A percentile compares a stretch with the other conserved stretches of the same genome.
phyloP scores from a whole-genome alignment of 2,888 invertebrate genomes.

The Drosophila lacicola region DNA sequence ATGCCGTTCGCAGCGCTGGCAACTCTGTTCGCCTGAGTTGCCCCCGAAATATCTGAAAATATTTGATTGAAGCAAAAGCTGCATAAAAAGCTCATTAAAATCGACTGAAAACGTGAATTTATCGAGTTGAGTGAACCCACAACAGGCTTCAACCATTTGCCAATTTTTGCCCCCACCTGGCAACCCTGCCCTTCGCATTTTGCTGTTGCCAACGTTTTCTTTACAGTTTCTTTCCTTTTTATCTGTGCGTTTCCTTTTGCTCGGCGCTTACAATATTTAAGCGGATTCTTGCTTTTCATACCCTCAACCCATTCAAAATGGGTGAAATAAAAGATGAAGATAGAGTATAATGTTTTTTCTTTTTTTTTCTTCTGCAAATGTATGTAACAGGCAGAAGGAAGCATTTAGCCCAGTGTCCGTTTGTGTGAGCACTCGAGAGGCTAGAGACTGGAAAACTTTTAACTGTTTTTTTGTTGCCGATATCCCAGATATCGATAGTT shows the following conservation, averaged over 20 bases:
- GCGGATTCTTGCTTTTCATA: constrained; percentile 55
- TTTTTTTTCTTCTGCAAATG: background rate
- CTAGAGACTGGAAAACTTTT: no score
- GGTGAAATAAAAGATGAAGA: background rate
- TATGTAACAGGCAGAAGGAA: no score
- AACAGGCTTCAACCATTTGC: background rate
- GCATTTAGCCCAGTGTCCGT: no score
- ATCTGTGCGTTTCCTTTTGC: constrained; percentile 55
- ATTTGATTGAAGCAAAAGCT: constrained; percentile 28
- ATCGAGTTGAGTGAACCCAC: constrained; percentile 21
- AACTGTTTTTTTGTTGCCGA: no score
- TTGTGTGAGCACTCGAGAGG: no score
- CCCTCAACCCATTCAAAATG: background rate
- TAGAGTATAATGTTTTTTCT: background rate
- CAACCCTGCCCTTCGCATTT: background rate
- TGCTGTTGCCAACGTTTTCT: constrained; percentile 20
- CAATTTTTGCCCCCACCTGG: background rate
- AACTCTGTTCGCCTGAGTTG: constrained; percentile 8
- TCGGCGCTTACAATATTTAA: constrained; percentile 64
- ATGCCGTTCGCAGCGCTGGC: background rate
- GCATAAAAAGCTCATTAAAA: constrained; percentile 60
- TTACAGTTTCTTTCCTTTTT: constrained; percentile 37
- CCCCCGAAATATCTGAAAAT: constrained; percentile 20
- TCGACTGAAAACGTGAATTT: constrained; percentile 30
- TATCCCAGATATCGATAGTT: no score